A percentile compares a stretch with the other conserved stretches of the same genome.
Evolutionary conservation across 2,888 invertebrate genomes (phyloP).

Genomic region (Syritta pipiens): DNA sequence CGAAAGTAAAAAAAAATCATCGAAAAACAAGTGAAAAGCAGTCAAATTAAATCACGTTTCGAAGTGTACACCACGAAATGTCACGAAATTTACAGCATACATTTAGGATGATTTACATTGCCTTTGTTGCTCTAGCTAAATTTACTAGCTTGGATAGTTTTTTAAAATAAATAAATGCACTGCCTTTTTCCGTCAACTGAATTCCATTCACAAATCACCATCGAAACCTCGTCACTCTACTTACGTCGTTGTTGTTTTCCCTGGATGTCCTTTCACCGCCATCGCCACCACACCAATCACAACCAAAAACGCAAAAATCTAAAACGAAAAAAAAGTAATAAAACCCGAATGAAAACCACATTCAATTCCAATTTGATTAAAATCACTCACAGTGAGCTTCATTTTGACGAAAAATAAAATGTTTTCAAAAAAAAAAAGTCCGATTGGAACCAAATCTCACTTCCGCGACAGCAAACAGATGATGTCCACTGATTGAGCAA

Average conservation of each 20-base stretch:
- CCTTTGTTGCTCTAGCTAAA: background rate
- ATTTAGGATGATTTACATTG: background rate
- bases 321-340: conserved; percentile 5
- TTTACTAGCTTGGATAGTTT: too few species aligned
- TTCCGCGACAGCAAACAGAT: too few species aligned
- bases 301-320: conserved; percentile 41
- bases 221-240: conserved; percentile 7
- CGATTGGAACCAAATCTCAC: conserved; percentile 10
- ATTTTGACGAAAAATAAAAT: conserved; percentile 40
- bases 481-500: conserved; percentile 52
- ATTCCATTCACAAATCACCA: background rate
- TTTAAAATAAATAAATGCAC: too few species aligned
- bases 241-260: conserved; percentile 50
- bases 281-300: conserved; percentile 16
- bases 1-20: too few species aligned
- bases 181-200: too few species aligned
- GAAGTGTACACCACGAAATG: conserved; percentile 1
- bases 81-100: background rate
- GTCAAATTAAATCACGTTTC: background rate
- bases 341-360: conserved; percentile 2
- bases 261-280: conserved; percentile 54
- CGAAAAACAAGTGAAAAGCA: too few species aligned
- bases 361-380: background rate
- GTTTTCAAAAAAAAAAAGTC: too few species aligned
- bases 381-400: conserved; percentile 50